phyloP scores from a whole-genome alignment of 2,888 invertebrate species.

The Smittia sp. region DNA sequence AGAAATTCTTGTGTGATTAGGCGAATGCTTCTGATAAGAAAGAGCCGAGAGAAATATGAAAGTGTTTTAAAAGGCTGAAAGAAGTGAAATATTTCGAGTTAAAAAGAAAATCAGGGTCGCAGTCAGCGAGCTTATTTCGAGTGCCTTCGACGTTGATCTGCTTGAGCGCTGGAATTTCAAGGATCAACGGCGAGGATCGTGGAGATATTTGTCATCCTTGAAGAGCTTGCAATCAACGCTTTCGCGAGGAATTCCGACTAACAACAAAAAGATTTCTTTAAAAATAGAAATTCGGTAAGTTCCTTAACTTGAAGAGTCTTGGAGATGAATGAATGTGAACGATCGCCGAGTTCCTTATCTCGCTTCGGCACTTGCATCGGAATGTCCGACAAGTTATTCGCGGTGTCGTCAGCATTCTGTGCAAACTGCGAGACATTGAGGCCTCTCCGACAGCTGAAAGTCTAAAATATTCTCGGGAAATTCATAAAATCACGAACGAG shows the following conservation, averaged over 20 bases:
- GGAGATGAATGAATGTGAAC: not conserved
- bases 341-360: conserved; percentile 4
- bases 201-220: not conserved
- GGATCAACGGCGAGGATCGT: not conserved
- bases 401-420: too few species aligned
- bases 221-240: not conserved
- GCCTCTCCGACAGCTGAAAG: too few species aligned
- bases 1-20: conserved; percentile 2
- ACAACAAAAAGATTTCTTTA: conserved; percentile 11
- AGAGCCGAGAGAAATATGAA: not conserved
- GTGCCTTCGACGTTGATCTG: conserved; percentile 1
- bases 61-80: conserved; percentile 13
- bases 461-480: not conserved
- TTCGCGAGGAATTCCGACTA: not conserved
- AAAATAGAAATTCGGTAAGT: conserved; percentile 21
- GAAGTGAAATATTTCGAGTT: conserved; percentile 1
- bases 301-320: not conserved
- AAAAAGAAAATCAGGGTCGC: conserved; percentile 21
- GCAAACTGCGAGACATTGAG: too few species aligned
- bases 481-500: not conserved
- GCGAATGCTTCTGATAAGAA: conserved; percentile 20
- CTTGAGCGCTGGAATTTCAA: conserved; percentile 6
- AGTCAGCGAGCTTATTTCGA: not conserved
- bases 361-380: not conserved
- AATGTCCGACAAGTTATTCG: not conserved